phyloP scores from a whole-genome alignment of 2,113 vertebrate species.

The Odocoileus hemionus region DNA sequence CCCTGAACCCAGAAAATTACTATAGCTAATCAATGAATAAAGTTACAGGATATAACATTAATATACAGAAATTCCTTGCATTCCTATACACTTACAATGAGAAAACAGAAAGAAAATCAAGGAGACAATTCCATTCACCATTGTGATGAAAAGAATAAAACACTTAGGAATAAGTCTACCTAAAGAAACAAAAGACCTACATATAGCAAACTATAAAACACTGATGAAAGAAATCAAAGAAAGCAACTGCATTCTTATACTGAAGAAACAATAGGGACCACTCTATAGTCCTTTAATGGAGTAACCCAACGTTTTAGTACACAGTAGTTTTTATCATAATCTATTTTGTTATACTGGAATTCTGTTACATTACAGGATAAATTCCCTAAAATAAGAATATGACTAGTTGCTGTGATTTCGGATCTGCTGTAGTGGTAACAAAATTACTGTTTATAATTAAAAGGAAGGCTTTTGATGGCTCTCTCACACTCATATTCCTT shows the following conservation, averaged over 20 bases:
- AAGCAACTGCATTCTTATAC: neutral
- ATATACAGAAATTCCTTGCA: neutral
- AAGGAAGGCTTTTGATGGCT: neutral
- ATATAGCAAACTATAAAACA: neutral
- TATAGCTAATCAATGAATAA: neutral
- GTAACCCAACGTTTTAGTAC: neutral
- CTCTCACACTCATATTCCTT: neutral
- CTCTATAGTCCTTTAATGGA: neutral
- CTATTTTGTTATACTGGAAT: constrained; percentile 4
- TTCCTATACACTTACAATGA: neutral
- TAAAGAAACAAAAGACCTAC: neutral
- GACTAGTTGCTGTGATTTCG: neutral
- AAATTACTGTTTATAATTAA: neutral
- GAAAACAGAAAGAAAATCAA: neutral
- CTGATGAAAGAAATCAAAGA: neutral
- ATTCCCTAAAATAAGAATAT: neutral
- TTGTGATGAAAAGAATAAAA: neutral
- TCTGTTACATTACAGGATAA: neutral
- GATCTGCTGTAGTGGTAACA: neutral
- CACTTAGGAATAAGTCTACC: neutral
- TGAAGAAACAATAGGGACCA: neutral
- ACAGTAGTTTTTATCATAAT: neutral
- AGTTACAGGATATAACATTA: neutral
- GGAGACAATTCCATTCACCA: neutral
- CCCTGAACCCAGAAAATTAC: neutral